phyloP scores from a whole-genome alignment of 2,797 vertebrate genomes.

The Falco berigora region DNA sequence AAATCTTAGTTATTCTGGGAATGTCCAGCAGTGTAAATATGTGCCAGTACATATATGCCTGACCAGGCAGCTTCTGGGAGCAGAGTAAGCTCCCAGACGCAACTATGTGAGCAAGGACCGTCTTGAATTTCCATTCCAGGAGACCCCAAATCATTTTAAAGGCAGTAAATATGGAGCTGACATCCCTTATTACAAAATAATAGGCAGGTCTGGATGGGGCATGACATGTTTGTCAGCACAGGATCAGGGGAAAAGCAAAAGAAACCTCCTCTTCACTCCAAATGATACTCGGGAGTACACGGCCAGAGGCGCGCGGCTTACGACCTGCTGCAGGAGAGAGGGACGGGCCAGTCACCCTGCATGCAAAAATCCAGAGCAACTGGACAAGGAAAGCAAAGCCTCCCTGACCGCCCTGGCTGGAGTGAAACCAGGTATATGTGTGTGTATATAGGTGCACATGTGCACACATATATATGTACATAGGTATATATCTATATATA shows the following conservation, averaged over 20 bases:
- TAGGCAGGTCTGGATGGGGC: not conserved
- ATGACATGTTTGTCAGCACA: accelerated
- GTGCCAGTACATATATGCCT: not conserved
- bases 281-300: not conserved
- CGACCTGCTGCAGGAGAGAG: not conserved
- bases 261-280: not conserved
- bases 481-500: not conserved
- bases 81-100: not conserved
- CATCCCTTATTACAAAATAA: not conserved
- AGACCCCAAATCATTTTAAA: not conserved
- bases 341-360: not conserved
- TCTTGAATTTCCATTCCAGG: not conserved
- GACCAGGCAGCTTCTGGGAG: not conserved
- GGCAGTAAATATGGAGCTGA: not conserved
- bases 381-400: not conserved
- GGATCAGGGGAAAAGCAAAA: not conserved
- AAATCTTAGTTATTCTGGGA: not conserved
- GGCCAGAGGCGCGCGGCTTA: accelerated
- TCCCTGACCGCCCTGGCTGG: not conserved
- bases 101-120: not conserved
- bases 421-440: not conserved
- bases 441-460: not conserved
- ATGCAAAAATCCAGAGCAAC: not conserved
- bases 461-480: no score
- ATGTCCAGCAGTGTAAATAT: not conserved